phyloP scores from a whole-genome alignment of 2,888 invertebrate genomes.

The Monochamus alternatus region DNA sequence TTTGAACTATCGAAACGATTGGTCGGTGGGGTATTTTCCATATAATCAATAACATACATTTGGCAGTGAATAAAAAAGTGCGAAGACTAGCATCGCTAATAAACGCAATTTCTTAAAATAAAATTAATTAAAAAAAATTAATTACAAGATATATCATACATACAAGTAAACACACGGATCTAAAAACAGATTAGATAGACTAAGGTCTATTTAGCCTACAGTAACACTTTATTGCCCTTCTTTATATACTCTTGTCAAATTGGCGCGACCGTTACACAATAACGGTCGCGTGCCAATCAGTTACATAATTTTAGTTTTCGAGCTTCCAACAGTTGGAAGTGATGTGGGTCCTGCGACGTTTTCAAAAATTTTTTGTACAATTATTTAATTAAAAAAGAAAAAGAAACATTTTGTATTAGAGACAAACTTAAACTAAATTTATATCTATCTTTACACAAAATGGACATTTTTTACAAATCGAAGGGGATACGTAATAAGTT shows the following conservation, averaged over 20 bases:
- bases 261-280: conserved; percentile 59
- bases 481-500: conserved; percentile 71
- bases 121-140: conserved; percentile 57
- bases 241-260: conserved; percentile 55
- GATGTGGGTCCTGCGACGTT: conserved; percentile 50
- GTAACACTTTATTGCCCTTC: conserved; percentile 66
- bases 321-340: conserved; percentile 47
- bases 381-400: conserved; percentile 48
- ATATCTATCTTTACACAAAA: conserved; percentile 72
- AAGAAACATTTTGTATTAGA: conserved; percentile 53
- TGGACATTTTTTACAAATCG: conserved; percentile 72
- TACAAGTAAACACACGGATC: conserved; percentile 63
- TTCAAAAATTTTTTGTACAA: conserved; percentile 61
- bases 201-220: conserved; percentile 65
- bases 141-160: conserved; percentile 61
- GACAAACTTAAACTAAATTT: conserved; percentile 71
- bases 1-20: conserved; percentile 25
- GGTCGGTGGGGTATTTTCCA: conserved; percentile 48
- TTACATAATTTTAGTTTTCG: conserved; percentile 42
- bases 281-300: conserved; percentile 51
- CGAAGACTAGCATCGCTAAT: conserved; percentile 58
- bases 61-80: conserved; percentile 60
- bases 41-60: conserved; percentile 54
- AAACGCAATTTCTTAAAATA: conserved; percentile 57
- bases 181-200: conserved; percentile 64